Base-by-base conservation (phyloP, 2,113 vertebrate genomes). In the Atlantisia rogersi region DNA sequence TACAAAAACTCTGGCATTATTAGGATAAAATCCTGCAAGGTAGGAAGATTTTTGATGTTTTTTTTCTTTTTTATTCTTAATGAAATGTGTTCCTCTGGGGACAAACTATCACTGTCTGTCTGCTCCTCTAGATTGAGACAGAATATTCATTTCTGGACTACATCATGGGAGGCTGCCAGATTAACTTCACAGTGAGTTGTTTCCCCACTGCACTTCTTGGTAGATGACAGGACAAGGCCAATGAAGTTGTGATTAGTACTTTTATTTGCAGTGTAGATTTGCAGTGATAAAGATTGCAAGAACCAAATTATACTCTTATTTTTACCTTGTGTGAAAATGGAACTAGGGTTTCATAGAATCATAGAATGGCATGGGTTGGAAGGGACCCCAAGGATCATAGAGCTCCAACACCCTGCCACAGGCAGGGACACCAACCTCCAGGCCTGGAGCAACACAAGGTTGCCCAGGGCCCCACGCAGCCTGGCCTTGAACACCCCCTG, bases 1-100 rank as follows among this genome's bases (percentile, higher is more conserved):
- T 99, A 99, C 92, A 99, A 98, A 96, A 99, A 99, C 96, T 99
- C 99, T 44, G 99, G 99, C 46, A 98, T 98, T 60, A 83, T 99
- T 58, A 96, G 88, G 78, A 94, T 99, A 82, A 99, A 99, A 94
- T 98, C 88, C 68, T 99, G 99, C 96, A 98, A 98, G 98, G 99
- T 99, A 95, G 50, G 71, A 89, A 71, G 40, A 19, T 55, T 84
- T 91, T 84, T 28, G 2, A 29, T 26, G 39, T 0, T 5, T 12
- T 52, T 80, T 44, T 4, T 1, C 10, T 39, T 78, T 67, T 67
- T 55, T 60, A 48, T 85, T 79, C 91, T 79, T 56, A 42, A 35
- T 58, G 62, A 82, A 56, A 37, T 28, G 55, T 86, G 11, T 46
- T 62, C 18, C 18, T 44, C 2, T 20, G 25, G 31, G 12, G 39